Conservation (phyloP, 2,113 vertebrate genomes). For the Zapus hudsonius region DNA sequence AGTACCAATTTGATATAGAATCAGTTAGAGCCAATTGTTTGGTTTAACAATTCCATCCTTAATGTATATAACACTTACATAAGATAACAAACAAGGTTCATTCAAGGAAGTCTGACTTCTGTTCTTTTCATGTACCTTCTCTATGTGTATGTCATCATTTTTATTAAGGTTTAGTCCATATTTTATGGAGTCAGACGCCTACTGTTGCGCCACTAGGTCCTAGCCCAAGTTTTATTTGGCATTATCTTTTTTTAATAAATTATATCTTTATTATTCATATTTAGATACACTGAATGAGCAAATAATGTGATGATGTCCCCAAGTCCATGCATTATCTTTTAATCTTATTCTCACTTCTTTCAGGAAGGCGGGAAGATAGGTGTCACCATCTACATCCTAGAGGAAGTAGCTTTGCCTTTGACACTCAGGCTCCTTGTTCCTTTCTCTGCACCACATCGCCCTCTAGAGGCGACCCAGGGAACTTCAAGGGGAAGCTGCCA, state of each 20-base stretch:
- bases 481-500: background rate
- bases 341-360: background rate
- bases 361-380: background rate
- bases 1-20: background rate
- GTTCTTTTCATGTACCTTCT: background rate
- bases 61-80: background rate
- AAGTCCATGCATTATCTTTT: background rate
- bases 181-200: background rate
- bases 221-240: background rate
- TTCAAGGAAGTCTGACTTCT: background rate
- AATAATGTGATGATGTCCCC: too few species aligned
- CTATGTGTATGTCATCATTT: background rate
- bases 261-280: too few species aligned
- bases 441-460: background rate
- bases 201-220: too few species aligned
- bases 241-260: too few species aligned
- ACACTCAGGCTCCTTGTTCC: accelerated
- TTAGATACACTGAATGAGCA: too few species aligned
- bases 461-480: background rate
- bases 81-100: background rate
- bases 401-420: background rate
- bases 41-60: constrained; percentile 7
- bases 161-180: background rate
- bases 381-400: background rate
- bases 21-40: background rate